phyloP scores from a whole-genome alignment of 37 sponge, comb jelly and placozoan species.

The Axinella damicornis region DNA sequence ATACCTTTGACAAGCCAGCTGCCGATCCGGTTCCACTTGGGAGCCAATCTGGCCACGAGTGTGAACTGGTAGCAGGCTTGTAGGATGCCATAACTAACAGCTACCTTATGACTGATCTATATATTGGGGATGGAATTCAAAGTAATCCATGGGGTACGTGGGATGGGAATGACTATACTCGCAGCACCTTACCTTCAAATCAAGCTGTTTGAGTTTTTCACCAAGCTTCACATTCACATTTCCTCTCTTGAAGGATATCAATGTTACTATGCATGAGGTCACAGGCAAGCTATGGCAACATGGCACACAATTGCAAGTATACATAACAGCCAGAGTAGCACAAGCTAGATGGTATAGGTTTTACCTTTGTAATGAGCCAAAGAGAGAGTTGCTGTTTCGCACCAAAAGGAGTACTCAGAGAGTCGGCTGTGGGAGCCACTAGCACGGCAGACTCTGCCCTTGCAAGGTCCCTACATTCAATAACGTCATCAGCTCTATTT shows the following conservation, averaged over 20 bases:
- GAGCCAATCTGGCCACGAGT: slow-evolving; percentile 76
- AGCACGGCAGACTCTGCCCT: background rate
- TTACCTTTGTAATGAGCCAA: slow-evolving; percentile 26
- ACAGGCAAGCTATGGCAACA: background rate
- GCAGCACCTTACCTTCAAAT: slow-evolving; percentile 5
- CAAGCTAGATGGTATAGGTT: no score
- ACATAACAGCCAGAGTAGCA: no score
- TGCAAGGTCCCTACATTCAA: slow-evolving; percentile 33
- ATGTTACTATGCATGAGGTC: background rate
- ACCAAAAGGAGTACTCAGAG: slow-evolving; percentile 7
- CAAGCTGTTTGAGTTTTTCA: slow-evolving; percentile 4
- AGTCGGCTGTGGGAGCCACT: slow-evolving; percentile 13
- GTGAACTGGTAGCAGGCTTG: slow-evolving; percentile 77
- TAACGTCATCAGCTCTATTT: background rate
- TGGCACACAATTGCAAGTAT: background rate
- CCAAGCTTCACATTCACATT: background rate
- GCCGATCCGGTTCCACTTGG: slow-evolving; percentile 82
- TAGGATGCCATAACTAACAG: slow-evolving; percentile 1
- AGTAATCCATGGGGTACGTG: no score
- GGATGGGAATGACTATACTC: background rate
- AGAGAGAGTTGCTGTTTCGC: background rate
- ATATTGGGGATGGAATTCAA: background rate
- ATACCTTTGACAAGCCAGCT: slow-evolving; percentile 75
- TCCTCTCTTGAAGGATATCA: background rate
- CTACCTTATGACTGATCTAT: slow-evolving; percentile 2